These are phyloP conservation scores for Neogale vison DNA, from an alignment of 2,113 vertebrate species.

Conservation along the genomic window DNA sequence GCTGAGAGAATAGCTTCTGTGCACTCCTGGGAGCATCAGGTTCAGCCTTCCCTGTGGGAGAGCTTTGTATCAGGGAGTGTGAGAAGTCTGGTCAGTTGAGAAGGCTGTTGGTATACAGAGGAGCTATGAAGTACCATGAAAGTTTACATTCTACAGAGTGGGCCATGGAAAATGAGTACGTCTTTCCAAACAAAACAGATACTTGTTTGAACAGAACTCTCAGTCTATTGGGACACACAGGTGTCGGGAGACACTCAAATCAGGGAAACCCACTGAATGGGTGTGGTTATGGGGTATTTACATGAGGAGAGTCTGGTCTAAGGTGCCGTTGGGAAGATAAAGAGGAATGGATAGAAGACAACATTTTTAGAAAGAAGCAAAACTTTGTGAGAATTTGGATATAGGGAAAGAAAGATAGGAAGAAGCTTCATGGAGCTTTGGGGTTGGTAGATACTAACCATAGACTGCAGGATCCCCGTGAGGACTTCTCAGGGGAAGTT, in stretches of 20 bases:
- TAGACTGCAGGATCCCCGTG: no score
- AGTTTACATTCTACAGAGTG: not conserved
- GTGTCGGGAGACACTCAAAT: not conserved
- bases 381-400: not conserved
- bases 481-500: no score
- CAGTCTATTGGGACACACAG: not conserved
- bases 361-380: not conserved
- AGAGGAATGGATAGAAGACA: not conserved
- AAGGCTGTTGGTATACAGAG: not conserved
- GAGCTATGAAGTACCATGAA: not conserved
- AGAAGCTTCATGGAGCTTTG: not conserved
- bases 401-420: not conserved
- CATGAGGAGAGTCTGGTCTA: not conserved
- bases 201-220: not conserved
- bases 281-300: not conserved
- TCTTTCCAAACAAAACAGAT: not conserved
- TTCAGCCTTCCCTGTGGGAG: not conserved
- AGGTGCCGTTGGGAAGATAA: not conserved
- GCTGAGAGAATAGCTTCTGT: not conserved
- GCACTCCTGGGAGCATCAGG: not conserved
- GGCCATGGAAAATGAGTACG: not conserved
- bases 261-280: not conserved
- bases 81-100: not conserved
- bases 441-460: not conserved
- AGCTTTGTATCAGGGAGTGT: not conserved